A percentile compares a stretch with the other conserved stretches of the same genome.
Conservation (phyloP, 2,113 vertebrate genomes). For the Gadus macrocephalus region DNA sequence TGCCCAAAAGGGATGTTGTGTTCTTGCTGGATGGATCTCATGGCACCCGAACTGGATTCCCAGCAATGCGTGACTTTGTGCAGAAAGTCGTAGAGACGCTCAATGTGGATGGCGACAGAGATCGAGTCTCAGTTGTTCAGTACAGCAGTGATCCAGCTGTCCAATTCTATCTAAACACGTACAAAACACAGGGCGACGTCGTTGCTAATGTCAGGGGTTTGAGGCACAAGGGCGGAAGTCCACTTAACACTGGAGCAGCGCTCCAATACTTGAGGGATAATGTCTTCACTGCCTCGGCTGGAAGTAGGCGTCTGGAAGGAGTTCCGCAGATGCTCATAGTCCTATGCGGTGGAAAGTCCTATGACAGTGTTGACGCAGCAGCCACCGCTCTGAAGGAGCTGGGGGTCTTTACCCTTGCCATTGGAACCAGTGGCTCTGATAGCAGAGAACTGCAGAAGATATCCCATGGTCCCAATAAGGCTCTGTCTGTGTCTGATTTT, state of each 20-base stretch:
- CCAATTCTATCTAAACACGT: conserved; percentile 33
- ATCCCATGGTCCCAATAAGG: conserved; percentile 11
- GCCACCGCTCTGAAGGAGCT: conserved; percentile 18
- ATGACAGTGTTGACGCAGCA: conserved; percentile 18
- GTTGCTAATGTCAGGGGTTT: conserved; percentile 18
- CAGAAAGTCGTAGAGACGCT: conserved; percentile 30
- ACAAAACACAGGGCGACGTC: conserved; percentile 17
- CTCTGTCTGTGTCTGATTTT: conserved; percentile 23
- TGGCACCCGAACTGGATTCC: conserved; percentile 47
- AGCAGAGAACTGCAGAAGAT: conserved; percentile 25
- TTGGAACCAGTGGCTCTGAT: conserved; percentile 49
- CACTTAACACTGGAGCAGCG: conserved; percentile 50
- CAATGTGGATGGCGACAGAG: conserved; percentile 23
- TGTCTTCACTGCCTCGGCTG: conserved; percentile 25
- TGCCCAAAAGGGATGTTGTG: conserved; percentile 27
- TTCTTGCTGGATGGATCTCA: conserved; percentile 41
- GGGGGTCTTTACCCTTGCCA: conserved; percentile 18
- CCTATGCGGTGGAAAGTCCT: conserved; percentile 25
- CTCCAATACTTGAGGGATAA: conserved; percentile 42
- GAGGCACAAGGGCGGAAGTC: conserved; percentile 49
- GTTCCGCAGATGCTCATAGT: conserved; percentile 38
- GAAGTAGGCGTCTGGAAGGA: conserved; percentile 32
- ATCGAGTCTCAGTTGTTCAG: conserved; percentile 34
- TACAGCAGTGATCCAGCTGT: conserved; percentile 30
- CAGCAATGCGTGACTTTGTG: conserved; percentile 76